Base-by-base conservation (phyloP, 2,113 vertebrate genomes). In the Hyperopisus bebe region DNA sequence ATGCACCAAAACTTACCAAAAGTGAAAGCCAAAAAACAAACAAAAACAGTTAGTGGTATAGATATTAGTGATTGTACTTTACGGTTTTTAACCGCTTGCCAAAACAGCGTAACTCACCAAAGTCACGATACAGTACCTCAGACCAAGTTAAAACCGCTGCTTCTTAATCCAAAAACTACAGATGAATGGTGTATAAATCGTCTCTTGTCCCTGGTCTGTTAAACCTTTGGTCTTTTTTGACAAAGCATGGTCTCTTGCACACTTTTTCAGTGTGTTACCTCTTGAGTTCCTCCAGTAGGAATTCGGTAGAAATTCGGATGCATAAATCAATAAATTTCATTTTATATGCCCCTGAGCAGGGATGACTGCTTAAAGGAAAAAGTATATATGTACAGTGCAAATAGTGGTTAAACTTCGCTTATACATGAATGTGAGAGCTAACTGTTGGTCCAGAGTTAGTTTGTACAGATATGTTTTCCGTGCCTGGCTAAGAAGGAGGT, bases 31-130 rank as follows among this genome's bases (percentile, higher is more conserved):
- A 89, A 85, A 89, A 84, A 89, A 62, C 13, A 51, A 51, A 51
- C 50, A 51, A 66, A 66, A 70, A 31, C 85, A 35, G 35, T 80
- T 46, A 84, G 19, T 82, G 21, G 17, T 85, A 58, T 84, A n/a
- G 77, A n/a, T 89, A 27, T 77, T 53, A 82, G 80, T 89, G 51
- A 84, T 70, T 82, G 27, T 80, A 44, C 31, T 53, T 39, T 82
- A 84, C 19, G 48, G 50, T 83, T 83, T 84, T 39, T 84, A 80
- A 82, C 50, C 21, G 39, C 44, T 88, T 88, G 53, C 87, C 74
- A 89, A 89, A 89, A 89, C 51, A 58, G 77, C 19, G 35, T 82
- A 89, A 84, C 21, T 89, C 77, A 89, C 88, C 88, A 89, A 89
- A 89, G 88, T 50, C 88, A 89, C 13, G 24, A 83, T 89, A 88